Evolutionary conservation across 2,113 vertebrate species (phyloP).

Genomic region (Strix uralensis): DNA sequence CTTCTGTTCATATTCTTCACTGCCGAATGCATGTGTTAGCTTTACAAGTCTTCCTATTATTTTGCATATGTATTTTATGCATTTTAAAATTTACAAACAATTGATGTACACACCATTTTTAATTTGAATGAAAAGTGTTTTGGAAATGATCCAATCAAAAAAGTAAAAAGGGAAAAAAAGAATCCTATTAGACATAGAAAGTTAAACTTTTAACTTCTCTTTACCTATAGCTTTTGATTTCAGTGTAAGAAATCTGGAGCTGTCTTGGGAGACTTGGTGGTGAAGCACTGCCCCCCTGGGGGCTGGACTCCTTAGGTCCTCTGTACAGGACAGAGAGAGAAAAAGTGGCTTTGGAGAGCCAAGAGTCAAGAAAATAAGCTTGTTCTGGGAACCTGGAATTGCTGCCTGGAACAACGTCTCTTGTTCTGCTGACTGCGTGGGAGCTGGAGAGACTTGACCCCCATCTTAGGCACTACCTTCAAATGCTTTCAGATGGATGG

Average conservation of each 20-base stretch:
- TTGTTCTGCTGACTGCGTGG: background rate
- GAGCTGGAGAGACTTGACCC: accelerated
- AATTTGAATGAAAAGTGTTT: background rate
- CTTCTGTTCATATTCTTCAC: background rate
- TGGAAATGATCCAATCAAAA: background rate
- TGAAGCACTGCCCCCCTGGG: accelerated
- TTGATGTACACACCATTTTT: background rate
- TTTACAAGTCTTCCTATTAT: background rate
- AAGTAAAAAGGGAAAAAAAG: background rate
- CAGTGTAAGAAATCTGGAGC: background rate
- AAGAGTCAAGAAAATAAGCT: background rate
- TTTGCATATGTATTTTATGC: background rate
- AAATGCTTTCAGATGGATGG: background rate
- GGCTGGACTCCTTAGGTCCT: background rate
- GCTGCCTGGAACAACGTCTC: background rate
- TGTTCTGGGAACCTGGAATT: background rate
- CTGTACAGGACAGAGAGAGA: background rate
- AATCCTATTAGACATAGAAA: background rate
- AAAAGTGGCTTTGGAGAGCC: background rate
- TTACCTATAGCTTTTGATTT: background rate
- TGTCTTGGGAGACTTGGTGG: background rate
- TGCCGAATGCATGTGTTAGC: accelerated
- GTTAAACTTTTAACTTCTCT: background rate
- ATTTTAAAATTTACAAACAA: background rate
- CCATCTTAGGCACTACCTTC: background rate